A percentile compares a stretch with the other conserved stretches of the same genome.
Conservation (phyloP, 2,797 vertebrate genomes). For the Nyctibius grandis region DNA sequence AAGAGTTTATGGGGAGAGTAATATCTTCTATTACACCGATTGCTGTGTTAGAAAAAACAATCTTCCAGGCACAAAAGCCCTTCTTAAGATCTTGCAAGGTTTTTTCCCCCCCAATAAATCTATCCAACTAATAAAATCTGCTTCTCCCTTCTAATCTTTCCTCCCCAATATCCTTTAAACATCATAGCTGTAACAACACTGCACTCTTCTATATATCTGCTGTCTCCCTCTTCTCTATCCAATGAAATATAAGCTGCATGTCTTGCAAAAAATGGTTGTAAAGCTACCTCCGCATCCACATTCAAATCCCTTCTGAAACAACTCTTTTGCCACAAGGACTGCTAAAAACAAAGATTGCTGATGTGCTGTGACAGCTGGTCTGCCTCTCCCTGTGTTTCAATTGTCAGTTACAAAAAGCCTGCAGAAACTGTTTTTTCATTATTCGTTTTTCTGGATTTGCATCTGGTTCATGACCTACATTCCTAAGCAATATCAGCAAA, state of each 20-base stretch:
- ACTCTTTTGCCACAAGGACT: background rate
- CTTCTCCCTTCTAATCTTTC: background rate
- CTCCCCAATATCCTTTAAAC: background rate
- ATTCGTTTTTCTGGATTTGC: background rate
- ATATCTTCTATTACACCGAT: background rate
- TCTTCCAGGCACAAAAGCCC: background rate
- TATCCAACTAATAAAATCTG: background rate
- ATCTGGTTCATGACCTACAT: background rate
- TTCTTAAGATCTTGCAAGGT: background rate
- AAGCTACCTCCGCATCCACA: background rate
- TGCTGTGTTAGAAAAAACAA: background rate
- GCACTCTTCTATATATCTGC: background rate
- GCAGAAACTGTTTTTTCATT: background rate
- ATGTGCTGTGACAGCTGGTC: background rate
- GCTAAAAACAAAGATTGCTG: background rate
- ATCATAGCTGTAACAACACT: background rate
- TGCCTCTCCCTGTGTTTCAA: background rate
- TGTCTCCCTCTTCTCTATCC: background rate
- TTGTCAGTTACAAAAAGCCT: background rate
- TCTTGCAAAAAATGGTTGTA: background rate
- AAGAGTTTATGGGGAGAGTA: background rate
- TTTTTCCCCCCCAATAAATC: accelerated
- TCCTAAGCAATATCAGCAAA: background rate
- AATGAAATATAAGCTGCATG: background rate
- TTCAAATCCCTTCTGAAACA: background rate